phyloP scores from a whole-genome alignment of 2,797 vertebrate genomes.

The Sebastes melanostomus region DNA sequence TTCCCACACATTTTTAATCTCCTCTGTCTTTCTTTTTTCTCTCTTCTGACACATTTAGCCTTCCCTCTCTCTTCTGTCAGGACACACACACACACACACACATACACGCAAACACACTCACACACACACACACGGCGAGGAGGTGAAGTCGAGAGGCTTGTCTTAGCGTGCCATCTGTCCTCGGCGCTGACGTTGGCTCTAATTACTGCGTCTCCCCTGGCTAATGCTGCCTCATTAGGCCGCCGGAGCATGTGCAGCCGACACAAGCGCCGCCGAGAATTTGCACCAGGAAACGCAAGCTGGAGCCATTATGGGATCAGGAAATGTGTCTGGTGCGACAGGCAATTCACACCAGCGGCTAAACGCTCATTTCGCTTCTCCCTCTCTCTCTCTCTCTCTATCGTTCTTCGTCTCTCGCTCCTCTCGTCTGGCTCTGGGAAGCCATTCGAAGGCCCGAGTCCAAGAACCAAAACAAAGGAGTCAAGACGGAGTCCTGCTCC shows the following conservation, averaged over 20 bases:
- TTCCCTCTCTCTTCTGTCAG: constrained; percentile 60
- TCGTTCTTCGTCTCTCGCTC: constrained; percentile 46
- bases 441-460: constrained; percentile 14
- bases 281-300: constrained; percentile 83
- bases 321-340: constrained; percentile 88
- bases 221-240: constrained; percentile 87
- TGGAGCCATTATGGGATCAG: constrained; percentile 85
- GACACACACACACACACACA: constrained; percentile 73
- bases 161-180: constrained; percentile 88
- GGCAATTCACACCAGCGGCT: constrained; percentile 87
- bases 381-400: background rate
- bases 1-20: constrained; percentile 36
- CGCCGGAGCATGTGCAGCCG: constrained; percentile 86
- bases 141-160: constrained; percentile 80
- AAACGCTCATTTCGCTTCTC: constrained; percentile 87
- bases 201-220: constrained; percentile 85
- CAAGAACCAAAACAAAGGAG: constrained; percentile 64
- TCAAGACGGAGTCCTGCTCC: constrained; percentile 32
- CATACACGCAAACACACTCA: constrained; percentile 74
- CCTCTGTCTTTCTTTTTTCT: constrained; percentile 27
- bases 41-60: constrained; percentile 56
- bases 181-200: constrained; percentile 84
- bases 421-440: constrained; percentile 40
- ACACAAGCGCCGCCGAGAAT: constrained; percentile 85
- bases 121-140: constrained; percentile 61